Percentiles rank a stretch among this genome's conserved stretches.
These are phyloP conservation scores for Trichonephila clavata DNA, from an alignment of 1,140 invertebrate species.

Conservation along the genomic window DNA sequence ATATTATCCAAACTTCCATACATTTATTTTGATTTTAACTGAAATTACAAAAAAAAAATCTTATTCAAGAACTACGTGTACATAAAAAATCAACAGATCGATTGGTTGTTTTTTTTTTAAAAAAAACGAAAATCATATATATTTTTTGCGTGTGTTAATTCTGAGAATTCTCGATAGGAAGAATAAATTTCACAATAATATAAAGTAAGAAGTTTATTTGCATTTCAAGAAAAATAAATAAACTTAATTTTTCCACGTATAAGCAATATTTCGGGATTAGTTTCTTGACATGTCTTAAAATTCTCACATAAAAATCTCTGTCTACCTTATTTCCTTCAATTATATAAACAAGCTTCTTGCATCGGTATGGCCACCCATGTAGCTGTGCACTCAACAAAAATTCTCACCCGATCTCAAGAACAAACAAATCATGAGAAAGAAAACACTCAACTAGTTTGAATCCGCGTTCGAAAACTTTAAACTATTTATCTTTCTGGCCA, in stretches of 20 bases:
- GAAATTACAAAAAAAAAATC: no score
- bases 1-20: no score
- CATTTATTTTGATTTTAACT: no score
- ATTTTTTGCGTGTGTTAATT: no score
- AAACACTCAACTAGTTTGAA: slow-evolving; percentile 27
- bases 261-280: not conserved
- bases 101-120: no score
- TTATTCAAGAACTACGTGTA: no score
- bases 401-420: not conserved
- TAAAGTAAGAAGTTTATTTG: no score
- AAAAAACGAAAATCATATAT: no score
- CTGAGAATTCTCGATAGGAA: no score
- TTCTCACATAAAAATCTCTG: not conserved
- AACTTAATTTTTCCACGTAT: not conserved
- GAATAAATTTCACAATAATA: no score
- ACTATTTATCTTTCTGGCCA: slow-evolving; percentile 34
- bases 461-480: not conserved
- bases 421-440: not conserved
- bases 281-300: not conserved
- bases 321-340: not conserved
- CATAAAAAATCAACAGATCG: no score
- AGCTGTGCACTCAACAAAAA: not conserved
- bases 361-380: slow-evolving; percentile 11
- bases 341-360: not conserved
- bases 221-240: not conserved